Base-by-base conservation (phyloP, 2,888 invertebrate genomes). In the Salticus scenicus region DNA sequence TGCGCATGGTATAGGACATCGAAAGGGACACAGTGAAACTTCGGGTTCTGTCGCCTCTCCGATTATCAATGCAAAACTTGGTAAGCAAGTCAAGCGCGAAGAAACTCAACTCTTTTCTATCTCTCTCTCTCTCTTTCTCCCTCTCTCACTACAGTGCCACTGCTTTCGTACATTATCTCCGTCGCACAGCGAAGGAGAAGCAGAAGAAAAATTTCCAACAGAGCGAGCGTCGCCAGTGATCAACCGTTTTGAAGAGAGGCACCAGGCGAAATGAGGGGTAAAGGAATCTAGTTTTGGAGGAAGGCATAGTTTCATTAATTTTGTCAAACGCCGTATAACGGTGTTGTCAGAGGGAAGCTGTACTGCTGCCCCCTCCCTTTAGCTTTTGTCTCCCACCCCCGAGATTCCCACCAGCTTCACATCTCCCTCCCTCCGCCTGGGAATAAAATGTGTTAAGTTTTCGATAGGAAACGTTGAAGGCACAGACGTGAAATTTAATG, bases 21-120 rank as follows among this genome's bases (percentile, higher is more conserved):
- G 47, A 31, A n/a, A 79, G 71, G 57, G 78, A 71, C 69, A 81
- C 71, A 57, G 57, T 57, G 24, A 57, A 57, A 57, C 57, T 57
- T 77, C 24, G 83, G 72, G 76, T 73, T 77, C 76, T 81, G 77
- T 83, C 82, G 82, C 77, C 72, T 83, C 47, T 24, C 64, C 74
- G 84, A 85, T 85, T 85, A 78, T 85, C 84, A 78, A 85, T 85
- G 84, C 84, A 78, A 85, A 85, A 85, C 78, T 85, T 85, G 84
- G 84, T 79, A 42, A 69, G 31, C 67, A 79, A 74, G 74, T 74
- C 67, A 74, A 74, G 84, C 84, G 74, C 28, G 69, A 84, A 77
- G 63, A 24, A 64, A 57, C 64, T 69, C 72, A 71, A 77, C 70
- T 71, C 72, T 76, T 83, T 76, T 81, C 79, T 66, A 37, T 69